Percentiles rank a stretch among this genome's conserved stretches.
Conservation (phyloP, 2,888 invertebrate genomes). For the Caenorhabditis sp. region DNA sequence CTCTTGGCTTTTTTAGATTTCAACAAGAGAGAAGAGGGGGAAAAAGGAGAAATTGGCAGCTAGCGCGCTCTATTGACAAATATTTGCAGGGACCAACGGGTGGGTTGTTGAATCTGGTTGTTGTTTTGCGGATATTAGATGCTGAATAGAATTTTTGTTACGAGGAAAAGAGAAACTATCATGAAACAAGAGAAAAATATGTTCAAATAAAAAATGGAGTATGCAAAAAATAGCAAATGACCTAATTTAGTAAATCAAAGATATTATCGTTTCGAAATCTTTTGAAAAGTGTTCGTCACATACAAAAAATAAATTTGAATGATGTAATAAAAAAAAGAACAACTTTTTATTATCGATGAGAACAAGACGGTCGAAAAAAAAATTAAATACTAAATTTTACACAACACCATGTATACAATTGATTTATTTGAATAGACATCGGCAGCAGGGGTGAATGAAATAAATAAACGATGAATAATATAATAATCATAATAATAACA, state of each 20-base stretch:
- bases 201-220: too few species aligned
- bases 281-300: not conserved
- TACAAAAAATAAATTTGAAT: too few species aligned
- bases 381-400: too few species aligned
- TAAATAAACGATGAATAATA: not conserved
- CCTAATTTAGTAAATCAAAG: not conserved
- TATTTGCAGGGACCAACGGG: not conserved
- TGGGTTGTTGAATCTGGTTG: not conserved
- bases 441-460: not conserved
- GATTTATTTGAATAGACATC: not conserved
- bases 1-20: not conserved
- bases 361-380: too few species aligned
- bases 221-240: too few species aligned
- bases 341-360: too few species aligned
- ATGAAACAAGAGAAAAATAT: too few species aligned
- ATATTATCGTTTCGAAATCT: too few species aligned
- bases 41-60: not conserved
- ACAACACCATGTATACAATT: too few species aligned
- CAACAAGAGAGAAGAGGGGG: not conserved
- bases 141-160: too few species aligned
- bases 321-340: too few species aligned
- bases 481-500: not conserved
- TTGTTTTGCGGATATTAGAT: not conserved
- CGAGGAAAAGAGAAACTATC: too few species aligned
- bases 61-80: not conserved